Evolutionary conservation across 2,113 vertebrate genomes (phyloP).

Genomic region (Calypte anna): DNA sequence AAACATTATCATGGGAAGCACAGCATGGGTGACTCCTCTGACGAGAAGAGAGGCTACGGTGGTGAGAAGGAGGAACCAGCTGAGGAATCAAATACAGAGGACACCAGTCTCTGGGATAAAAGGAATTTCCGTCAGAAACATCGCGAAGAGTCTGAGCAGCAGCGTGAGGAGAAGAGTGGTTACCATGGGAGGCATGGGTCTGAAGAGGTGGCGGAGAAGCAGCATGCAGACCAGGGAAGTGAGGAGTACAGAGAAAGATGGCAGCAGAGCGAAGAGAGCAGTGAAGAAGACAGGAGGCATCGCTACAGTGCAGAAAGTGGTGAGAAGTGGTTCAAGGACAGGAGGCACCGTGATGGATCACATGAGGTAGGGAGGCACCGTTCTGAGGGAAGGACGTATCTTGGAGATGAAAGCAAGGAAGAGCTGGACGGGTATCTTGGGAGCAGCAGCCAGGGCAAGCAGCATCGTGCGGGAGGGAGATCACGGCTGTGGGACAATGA

Average conservation of each 20-base stretch:
- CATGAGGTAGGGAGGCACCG: background rate
- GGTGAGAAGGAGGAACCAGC: background rate
- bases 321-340: background rate
- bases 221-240: background rate
- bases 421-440: background rate
- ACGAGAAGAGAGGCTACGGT: constrained; percentile 10
- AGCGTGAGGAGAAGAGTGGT: constrained; percentile 29
- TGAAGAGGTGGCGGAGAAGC: constrained; percentile 44
- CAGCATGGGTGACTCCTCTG: constrained; percentile 21
- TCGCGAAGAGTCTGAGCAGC: constrained; percentile 26
- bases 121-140: constrained; percentile 30
- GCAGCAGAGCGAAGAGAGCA: constrained; percentile 50
- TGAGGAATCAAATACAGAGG: background rate
- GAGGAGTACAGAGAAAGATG: constrained; percentile 47
- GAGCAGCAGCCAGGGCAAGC: constrained; percentile 23
- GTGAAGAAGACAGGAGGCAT: constrained; percentile 44
- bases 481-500: background rate
- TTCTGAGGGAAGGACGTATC: background rate
- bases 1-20: constrained; percentile 44
- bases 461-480: background rate
- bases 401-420: background rate
- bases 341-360: background rate
- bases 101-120: constrained; percentile 23
- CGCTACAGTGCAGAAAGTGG: background rate
- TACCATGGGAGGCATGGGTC: background rate